Conservation (phyloP, 2,797 vertebrate species). For the Sebastes itinus region DNA sequence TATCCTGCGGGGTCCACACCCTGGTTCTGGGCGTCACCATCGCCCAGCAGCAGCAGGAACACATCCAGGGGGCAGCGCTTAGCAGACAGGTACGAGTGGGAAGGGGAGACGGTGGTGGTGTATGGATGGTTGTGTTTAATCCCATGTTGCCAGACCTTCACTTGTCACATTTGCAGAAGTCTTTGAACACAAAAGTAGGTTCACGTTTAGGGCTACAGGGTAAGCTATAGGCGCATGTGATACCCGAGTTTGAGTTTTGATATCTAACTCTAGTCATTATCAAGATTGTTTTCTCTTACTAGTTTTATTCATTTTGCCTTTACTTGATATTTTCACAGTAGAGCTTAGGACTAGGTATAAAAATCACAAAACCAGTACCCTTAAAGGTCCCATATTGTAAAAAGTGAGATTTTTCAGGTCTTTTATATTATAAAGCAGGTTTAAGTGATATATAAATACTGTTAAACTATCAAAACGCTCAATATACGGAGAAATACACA, state of each 20-base stretch:
- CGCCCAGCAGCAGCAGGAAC: slow-evolving; percentile 86
- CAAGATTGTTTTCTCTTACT: not conserved
- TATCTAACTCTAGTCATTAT: not conserved
- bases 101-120: not conserved
- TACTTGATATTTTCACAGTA: not conserved
- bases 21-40: slow-evolving; percentile 91
- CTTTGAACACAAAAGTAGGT: not conserved
- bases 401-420: no score
- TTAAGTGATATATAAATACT: no score
- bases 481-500: no score
- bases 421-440: no score
- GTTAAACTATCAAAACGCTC: no score
- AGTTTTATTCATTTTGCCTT: not conserved
- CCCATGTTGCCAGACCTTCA: not conserved
- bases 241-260: not conserved
- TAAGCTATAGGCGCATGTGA: not conserved
- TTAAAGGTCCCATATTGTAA: no score
- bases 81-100: slow-evolving; percentile 87
- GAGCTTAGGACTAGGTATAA: not conserved
- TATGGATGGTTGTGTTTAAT: not conserved
- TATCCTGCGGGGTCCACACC: slow-evolving; percentile 91
- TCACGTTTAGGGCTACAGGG: not conserved
- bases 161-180: not conserved
- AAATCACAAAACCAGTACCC: no score
- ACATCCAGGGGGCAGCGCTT: slow-evolving; percentile 80